These are phyloP conservation scores for Cotesia chilonis DNA, from an alignment of 1,140 invertebrate species.

Conservation along the genomic window DNA sequence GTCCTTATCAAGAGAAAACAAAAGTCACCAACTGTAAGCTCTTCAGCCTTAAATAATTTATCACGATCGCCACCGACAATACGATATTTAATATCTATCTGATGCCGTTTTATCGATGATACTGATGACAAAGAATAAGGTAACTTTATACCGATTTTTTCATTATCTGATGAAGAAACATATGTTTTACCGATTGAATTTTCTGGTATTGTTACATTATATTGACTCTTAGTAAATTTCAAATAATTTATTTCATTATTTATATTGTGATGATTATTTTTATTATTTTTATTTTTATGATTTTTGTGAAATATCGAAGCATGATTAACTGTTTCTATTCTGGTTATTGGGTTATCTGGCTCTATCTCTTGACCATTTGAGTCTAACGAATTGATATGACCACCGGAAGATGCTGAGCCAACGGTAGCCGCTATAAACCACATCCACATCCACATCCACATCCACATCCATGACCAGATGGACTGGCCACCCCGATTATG, in stretches of 20 bases:
- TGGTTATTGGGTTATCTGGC: slow-evolving; percentile 19
- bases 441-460: slow-evolving; percentile 60
- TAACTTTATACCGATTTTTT: slow-evolving; percentile 74
- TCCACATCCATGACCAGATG: slow-evolving; percentile 60
- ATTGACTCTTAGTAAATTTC: slow-evolving; percentile 77
- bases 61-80: slow-evolving; percentile 86
- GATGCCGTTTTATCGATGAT: slow-evolving; percentile 62
- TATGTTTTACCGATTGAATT: slow-evolving; percentile 90
- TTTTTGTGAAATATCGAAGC: neutral
- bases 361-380: neutral
- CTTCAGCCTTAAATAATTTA: slow-evolving; percentile 93
- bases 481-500: slow-evolving; percentile 56
- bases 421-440: slow-evolving; percentile 51
- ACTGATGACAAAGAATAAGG: no score
- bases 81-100: slow-evolving; percentile 78
- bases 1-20: slow-evolving; percentile 90
- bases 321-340: slow-evolving; percentile 6
- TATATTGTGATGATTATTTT: slow-evolving; percentile 24
- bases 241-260: slow-evolving; percentile 56
- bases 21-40: slow-evolving; percentile 88
- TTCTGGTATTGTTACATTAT: slow-evolving; percentile 92
- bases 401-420: slow-evolving; percentile 51
- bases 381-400: slow-evolving; percentile 10
- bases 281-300: slow-evolving; percentile 23
- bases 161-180: slow-evolving; percentile 67